These are phyloP conservation scores for Daubentonia madagascariensis DNA, from an alignment of 2,113 vertebrate genomes.

Conservation along the genomic window DNA sequence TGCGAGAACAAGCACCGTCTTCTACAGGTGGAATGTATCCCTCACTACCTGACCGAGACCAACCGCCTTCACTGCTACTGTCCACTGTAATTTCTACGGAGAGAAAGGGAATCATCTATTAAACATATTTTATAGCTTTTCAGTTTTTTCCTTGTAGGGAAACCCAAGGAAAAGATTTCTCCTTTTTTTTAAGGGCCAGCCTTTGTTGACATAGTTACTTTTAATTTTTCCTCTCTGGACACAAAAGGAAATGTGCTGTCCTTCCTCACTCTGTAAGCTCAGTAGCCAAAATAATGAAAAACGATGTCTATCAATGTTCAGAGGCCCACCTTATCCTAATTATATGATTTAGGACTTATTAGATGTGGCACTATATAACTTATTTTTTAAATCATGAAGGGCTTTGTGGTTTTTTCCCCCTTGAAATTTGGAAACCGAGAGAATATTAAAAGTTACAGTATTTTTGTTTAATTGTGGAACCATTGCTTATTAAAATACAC, in stretches of 20 bases:
- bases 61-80: constrained; percentile 92
- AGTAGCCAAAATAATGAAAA: neutral
- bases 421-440: neutral
- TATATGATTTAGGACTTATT: neutral
- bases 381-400: neutral
- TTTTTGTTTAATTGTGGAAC: neutral
- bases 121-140: constrained; percentile 48
- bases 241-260: neutral
- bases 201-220: neutral
- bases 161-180: neutral
- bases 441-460: neutral
- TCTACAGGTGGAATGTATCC: constrained; percentile 91
- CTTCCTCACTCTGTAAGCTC: neutral
- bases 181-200: neutral
- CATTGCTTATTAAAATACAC: neutral
- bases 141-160: neutral
- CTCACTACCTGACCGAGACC: constrained; percentile 88
- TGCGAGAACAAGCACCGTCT: constrained; percentile 93
- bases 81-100: constrained; percentile 95
- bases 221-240: neutral
- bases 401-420: neutral
- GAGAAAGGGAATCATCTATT: constrained; percentile 81
- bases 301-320: accelerated
- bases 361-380: neutral
- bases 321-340: neutral